These are phyloP conservation scores for Caracal caracal DNA, from an alignment of 2,113 vertebrate genomes.

Conservation along the genomic window DNA sequence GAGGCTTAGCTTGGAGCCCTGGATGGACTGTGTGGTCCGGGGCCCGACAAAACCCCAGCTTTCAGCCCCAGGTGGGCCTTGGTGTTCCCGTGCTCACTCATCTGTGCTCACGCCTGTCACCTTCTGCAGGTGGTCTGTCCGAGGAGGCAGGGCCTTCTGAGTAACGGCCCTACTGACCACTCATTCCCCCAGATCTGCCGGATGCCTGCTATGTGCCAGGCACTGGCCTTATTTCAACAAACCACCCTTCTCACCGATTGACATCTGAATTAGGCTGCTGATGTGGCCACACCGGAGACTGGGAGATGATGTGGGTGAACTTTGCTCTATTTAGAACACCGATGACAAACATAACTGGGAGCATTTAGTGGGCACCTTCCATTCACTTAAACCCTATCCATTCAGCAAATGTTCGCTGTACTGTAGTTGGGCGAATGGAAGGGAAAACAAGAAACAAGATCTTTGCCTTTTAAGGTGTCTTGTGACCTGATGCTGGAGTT, in stretches of 20 bases:
- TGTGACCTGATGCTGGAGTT: neutral
- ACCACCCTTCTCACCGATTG: neutral
- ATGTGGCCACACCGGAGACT: no score
- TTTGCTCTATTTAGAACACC: neutral
- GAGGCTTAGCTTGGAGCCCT: neutral
- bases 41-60: no score
- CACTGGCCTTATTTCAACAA: neutral
- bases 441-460: neutral
- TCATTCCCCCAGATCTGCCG: neutral
- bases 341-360: neutral
- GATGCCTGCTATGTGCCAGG: neutral
- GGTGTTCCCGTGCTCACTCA: neutral
- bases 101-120: neutral
- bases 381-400: neutral
- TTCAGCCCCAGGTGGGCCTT: neutral
- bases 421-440: neutral
- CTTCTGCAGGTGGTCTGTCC: neutral
- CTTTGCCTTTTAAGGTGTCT: neutral
- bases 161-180: no score
- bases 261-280: neutral
- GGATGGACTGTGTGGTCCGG: neutral
- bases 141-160: neutral
- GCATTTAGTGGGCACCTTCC: neutral
- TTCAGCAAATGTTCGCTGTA: neutral
- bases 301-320: neutral